Base-by-base conservation (phyloP, 2,888 invertebrate genomes). In the Oligia fasciuncula region DNA sequence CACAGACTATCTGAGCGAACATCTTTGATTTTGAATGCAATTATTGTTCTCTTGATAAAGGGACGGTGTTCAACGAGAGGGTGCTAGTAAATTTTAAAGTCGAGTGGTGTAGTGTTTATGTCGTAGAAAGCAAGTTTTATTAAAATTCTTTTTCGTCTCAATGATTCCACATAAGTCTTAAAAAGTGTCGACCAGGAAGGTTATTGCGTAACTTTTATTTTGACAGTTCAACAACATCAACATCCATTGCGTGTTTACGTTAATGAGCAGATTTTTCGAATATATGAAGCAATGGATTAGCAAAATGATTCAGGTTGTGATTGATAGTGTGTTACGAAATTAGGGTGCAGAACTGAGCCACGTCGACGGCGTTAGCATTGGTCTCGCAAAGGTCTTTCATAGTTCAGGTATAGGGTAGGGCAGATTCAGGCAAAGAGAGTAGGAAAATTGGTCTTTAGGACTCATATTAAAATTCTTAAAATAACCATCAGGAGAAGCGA, bases 21-120 rank as follows among this genome's bases (percentile, higher is more conserved):
- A 96, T 96, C 96, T 96, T 95, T 95, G 96, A 96, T 96, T 96
- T 96, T 96, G 94, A 96, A 96, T 96, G 95, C 96, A 96, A 95
- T 96, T 96, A 95, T 96, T 96, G 95, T 95, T 93, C 94, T 92
- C 92, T 90, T 94, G 95, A 96, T 96, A 95, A 95, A 95, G 90
- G 91, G 92, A 92, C 87, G 89, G 90, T 87, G 91, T 94, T 92
- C 87, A 78, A 83, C 85, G 72, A 76, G 80, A 92, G 75, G 88
- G 88, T 73, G 87, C 81, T 74, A 91, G 85, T 89, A 85, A 84
- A 85, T 81, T 81, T 83, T 79, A 73, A 51, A 62, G 46, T 40
- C 35, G 29, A 68, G 40, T 81, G 54, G 74, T 77, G 43, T 68
- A 51, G 46, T 4, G 69, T 78, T 75, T 73, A 73, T 81, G 43